phyloP scores from a whole-genome alignment of 2,113 vertebrate genomes.

The Ivindomyrus marchei region DNA sequence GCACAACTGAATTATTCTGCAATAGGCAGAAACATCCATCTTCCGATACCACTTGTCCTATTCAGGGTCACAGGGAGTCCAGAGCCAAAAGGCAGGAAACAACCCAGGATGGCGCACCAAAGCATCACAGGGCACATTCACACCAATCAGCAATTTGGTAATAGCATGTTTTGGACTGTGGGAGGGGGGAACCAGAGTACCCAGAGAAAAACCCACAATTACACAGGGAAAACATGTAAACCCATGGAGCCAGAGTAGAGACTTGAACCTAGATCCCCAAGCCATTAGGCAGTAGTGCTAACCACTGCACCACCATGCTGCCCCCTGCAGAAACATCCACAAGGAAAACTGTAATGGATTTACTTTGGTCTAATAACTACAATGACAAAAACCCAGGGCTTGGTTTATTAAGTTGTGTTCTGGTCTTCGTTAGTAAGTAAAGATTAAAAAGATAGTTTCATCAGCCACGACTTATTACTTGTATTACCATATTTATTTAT shows the following conservation, averaged over 20 bases:
- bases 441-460: not conserved
- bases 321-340: not conserved
- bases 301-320: not conserved
- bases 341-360: not conserved
- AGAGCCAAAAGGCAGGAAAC: too few species aligned
- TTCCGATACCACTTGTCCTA: too few species aligned
- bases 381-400: not conserved
- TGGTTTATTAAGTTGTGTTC: not conserved
- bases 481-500: slow-evolving; percentile 6
- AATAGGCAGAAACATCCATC: not conserved
- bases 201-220: too few species aligned
- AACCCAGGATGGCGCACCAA: too few species aligned
- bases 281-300: not conserved
- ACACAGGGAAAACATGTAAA: not conserved
- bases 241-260: too few species aligned
- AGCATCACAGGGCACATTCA: too few species aligned
- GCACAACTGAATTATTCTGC: not conserved
- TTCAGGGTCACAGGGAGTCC: too few species aligned
- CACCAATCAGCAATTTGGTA: too few species aligned
- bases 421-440: not conserved
- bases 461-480: not conserved
- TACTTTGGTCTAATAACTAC: not conserved
- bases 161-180: too few species aligned
- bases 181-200: too few species aligned
- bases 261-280: not conserved